phyloP scores from a whole-genome alignment of 2,888 invertebrate genomes.

The Platyscelio sp. region DNA sequence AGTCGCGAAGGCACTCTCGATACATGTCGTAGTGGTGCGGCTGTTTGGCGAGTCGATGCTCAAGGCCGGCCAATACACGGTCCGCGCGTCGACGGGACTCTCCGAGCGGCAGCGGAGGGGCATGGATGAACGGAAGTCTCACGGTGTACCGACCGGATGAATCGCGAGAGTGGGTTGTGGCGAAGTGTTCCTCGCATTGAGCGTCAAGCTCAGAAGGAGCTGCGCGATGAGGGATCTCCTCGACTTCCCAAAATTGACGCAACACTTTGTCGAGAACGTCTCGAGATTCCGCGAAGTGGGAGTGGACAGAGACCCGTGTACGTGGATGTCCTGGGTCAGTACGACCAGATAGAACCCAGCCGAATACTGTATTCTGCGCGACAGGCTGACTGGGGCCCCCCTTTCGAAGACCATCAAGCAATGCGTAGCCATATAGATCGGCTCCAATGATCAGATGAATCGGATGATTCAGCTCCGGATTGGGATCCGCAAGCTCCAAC shows the following conservation, averaged over 20 bases:
- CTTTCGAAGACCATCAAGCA: neutral
- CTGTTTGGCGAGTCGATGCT: neutral
- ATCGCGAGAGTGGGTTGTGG: neutral
- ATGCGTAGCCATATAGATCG: slow-evolving; percentile 10
- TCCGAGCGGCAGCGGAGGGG: neutral
- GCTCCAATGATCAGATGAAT: slow-evolving; percentile 23
- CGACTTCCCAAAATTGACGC: neutral
- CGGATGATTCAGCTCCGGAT: neutral
- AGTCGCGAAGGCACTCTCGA: too few species aligned
- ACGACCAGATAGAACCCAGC: slow-evolving; percentile 25
- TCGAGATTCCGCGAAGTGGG: neutral
- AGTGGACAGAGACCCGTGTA: neutral
- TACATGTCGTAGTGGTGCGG: too few species aligned
- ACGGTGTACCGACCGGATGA: neutral
- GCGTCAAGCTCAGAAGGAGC: neutral
- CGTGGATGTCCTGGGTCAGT: neutral
- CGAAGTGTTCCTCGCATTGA: neutral
- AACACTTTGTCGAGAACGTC: neutral
- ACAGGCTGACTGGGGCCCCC: neutral
- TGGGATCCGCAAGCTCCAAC: neutral
- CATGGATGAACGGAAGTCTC: neutral
- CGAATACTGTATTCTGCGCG: slow-evolving; percentile 34
- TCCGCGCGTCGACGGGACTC: neutral
- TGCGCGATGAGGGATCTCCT: too few species aligned
- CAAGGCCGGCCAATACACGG: neutral